Percentiles rank a stretch among this genome's conserved stretches.
These are phyloP conservation scores for Syngnathus typhle DNA, from an alignment of 2,113 vertebrate genomes.

Conservation along the genomic window DNA sequence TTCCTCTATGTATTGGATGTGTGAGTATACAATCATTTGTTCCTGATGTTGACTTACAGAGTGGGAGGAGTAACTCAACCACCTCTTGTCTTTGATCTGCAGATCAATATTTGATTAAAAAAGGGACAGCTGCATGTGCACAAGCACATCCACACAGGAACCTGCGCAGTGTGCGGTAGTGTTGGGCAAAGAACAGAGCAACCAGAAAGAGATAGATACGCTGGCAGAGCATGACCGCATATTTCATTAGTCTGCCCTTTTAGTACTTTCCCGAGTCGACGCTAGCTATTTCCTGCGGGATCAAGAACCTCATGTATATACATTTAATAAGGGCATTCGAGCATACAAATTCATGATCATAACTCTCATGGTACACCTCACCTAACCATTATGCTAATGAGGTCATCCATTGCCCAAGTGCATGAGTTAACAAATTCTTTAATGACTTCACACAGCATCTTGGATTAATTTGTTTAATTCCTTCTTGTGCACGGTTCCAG, in stretches of 20 bases:
- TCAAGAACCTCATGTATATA: constrained; percentile 2
- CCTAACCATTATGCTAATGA: constrained; percentile 22
- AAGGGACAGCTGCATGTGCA: constrained; percentile 14
- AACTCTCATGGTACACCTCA: constrained; percentile 33
- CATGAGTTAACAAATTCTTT: constrained; percentile 33
- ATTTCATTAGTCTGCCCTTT: constrained; percentile 26
- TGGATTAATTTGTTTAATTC: constrained; percentile 1
- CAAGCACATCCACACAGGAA: constrained; percentile 15
- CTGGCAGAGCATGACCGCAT: constrained; percentile 13
- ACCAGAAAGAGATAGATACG: constrained; percentile 30
- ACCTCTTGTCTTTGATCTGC: constrained; percentile 21
- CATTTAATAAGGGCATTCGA: constrained; percentile 11
- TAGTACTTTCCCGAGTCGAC: neutral
- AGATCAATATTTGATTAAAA: constrained; percentile 54
- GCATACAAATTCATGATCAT: constrained; percentile 14
- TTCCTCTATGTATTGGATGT: neutral
- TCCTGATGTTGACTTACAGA: constrained; percentile 19
- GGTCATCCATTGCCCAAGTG: constrained; percentile 21
- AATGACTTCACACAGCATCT: constrained; percentile 13
- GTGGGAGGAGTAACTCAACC: constrained; percentile 14
- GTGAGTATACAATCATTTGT: constrained; percentile 14
- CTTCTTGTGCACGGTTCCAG: neutral
- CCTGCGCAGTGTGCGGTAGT: neutral
- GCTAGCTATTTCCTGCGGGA: constrained; percentile 3
- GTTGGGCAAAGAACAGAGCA: constrained; percentile 4